Base-by-base conservation (phyloP, 37 sponge, comb jelly and placozoan genomes). In the Halichondria panicea region DNA sequence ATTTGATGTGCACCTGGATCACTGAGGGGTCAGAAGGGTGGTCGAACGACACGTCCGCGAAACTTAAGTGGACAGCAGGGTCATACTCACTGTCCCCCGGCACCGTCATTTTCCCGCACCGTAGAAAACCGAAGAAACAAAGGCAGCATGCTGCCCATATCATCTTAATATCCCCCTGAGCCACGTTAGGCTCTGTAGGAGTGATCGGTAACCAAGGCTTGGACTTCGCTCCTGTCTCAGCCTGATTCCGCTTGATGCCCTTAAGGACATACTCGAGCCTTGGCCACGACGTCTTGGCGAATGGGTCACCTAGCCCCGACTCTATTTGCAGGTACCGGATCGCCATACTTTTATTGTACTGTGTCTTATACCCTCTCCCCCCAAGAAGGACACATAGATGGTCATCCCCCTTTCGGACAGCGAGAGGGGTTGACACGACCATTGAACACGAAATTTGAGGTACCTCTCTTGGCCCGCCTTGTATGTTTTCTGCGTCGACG, bases 261-360 rank as follows among this genome's bases (percentile, higher is more conserved):
- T 57, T 58, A 24, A 79, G 18, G 38, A 86, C 71, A 7, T 78
- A 72, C 11, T 79, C 67, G 19, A 86, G 61, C 48, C 62, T 36
- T 15, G 81, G 87, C 72, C 61, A 61, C 15, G 55, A 19, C 34
- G 52, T 54, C 3, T 37, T 55, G 34, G 27, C 6, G 41, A 59
- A 77, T 22, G 78, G 71, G 53, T 76, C 57, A 0, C 33, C 44
- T 2, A 73, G 38, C 4, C 81, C 81, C 4, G 45, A 30, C 21
- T 42, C 8, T 30, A 79, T 73, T 9, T 72, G 81, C 11, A 58
- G 39, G 54, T 44, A 45, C 31, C 87, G n/a, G 6, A 85, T 46
- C n/a, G 74, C 86, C 33, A 86, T 7, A 41, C 43, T 48, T 86
- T 86, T 22, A 86, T 79, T 19, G 70, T 74, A 21, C 62, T 43